Evolutionary conservation across 2,888 invertebrate genomes (phyloP).

Genomic region (Tipula confusa): DNA sequence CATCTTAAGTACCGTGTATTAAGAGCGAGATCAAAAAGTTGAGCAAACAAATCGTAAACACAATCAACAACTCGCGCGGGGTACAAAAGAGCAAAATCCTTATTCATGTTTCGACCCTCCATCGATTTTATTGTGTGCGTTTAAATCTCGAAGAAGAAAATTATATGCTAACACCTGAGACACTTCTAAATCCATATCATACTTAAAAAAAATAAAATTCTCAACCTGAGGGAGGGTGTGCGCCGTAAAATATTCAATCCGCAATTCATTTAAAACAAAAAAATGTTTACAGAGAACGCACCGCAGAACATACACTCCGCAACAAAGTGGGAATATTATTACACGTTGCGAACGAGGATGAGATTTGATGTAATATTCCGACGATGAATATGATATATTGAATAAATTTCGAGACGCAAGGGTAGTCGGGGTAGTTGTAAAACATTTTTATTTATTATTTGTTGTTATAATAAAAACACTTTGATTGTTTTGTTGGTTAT

Average conservation of each 20-base stretch:
- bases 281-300: background rate
- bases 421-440: background rate
- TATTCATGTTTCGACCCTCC: background rate
- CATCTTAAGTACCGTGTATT: no score
- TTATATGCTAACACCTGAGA: slow-evolving; percentile 16
- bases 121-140: slow-evolving; percentile 7
- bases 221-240: background rate
- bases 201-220: background rate
- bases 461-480: slow-evolving; percentile 20
- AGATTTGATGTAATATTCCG: slow-evolving; percentile 12
- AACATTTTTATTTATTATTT: background rate
- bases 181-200: background rate
- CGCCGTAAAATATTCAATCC: slow-evolving; percentile 4
- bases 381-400: slow-evolving; percentile 15
- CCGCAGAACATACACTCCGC: background rate
- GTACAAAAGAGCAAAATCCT: no score
- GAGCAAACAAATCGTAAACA: no score
- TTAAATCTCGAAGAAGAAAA: background rate
- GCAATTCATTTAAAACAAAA: slow-evolving; percentile 1
- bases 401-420: background rate
- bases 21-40: no score
- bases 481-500: background rate
- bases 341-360: background rate
- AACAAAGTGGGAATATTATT: background rate
- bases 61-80: no score